phyloP scores from a whole-genome alignment of 2,113 vertebrate species.

The Mixornis gularis region DNA sequence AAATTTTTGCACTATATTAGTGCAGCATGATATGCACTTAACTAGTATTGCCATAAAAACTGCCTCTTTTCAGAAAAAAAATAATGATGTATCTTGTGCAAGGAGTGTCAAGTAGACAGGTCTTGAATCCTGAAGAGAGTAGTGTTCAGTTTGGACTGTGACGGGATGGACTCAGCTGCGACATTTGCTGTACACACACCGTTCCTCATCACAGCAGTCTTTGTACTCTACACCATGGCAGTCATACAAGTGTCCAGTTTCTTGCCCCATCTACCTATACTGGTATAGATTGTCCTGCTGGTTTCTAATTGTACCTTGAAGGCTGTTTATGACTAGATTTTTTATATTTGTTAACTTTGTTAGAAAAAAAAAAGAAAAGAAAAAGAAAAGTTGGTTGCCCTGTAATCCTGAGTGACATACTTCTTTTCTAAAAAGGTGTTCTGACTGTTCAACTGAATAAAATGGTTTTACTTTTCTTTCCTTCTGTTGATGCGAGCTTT shows the following conservation, averaged over 20 bases:
- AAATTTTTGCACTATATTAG: conserved; percentile 99
- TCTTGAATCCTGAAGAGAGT: conserved; percentile 71
- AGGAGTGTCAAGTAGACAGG: conserved; percentile 68
- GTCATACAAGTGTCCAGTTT: conserved; percentile 71
- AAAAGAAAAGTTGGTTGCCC: conserved; percentile 66
- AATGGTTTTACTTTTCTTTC: neutral
- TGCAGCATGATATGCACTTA: conserved; percentile 95
- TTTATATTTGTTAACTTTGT: conserved; percentile 76
- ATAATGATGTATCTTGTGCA: conserved; percentile 78
- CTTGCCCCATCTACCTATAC: conserved; percentile 66
- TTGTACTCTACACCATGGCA: conserved; percentile 68
- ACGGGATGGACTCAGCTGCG: conserved; percentile 59
- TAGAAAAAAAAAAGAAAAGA: conserved; percentile 73
- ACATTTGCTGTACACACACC: conserved; percentile 44
- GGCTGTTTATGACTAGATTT: conserved; percentile 76
- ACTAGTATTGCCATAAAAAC: conserved; percentile 89
- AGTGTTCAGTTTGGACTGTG: conserved; percentile 63
- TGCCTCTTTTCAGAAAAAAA: conserved; percentile 82
- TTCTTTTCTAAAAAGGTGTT: conserved; percentile 33
- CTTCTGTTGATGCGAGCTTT: neutral
- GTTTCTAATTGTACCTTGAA: conserved; percentile 75
- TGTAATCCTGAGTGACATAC: conserved; percentile 51
- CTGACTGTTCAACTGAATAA: conserved; percentile 27
- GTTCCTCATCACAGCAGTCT: conserved; percentile 58
- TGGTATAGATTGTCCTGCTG: conserved; percentile 65